Percentiles rank a stretch among this genome's conserved stretches.
These are phyloP conservation scores for Rapana venosa DNA, from an alignment of 2,888 invertebrate genomes.

Conservation along the genomic window DNA sequence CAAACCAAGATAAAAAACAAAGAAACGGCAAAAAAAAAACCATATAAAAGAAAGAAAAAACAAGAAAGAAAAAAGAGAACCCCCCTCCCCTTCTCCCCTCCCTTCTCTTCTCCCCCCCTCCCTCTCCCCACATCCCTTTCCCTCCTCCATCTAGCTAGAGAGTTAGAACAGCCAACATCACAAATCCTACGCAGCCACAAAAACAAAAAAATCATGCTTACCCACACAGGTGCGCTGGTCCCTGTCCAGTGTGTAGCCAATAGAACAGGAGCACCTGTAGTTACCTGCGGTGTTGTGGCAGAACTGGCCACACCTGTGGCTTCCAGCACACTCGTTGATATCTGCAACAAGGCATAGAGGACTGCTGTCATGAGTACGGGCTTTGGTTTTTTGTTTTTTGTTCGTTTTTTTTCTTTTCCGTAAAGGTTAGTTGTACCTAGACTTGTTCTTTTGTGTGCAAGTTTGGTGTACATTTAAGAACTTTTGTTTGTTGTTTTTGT, in stretches of 20 bases:
- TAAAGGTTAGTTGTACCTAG: not conserved
- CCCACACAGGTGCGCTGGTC: conserved; percentile 47
- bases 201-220: not conserved
- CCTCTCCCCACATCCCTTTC: no score
- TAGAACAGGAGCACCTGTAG: conserved; percentile 45
- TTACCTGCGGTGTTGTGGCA: conserved; percentile 3
- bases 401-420: not conserved
- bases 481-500: not conserved
- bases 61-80: no score
- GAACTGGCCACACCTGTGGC: not conserved
- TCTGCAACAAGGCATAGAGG: conserved; percentile 9
- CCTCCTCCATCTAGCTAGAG: no score
- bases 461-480: not conserved
- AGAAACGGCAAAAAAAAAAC: no score
- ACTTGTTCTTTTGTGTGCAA: not conserved
- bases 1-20: no score
- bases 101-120: no score
- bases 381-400: not conserved
- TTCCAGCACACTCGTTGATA: conserved; percentile 1
- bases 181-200: not conserved
- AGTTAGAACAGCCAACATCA: no score
- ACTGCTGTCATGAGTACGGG: not conserved
- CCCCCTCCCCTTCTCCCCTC: no score
- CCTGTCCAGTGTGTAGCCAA: conserved; percentile 43
- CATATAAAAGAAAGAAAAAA: no score